Evolutionary conservation across 35 echinoderm and acorn worm species (phyloP).

Genomic region (Ptychodera flava): DNA sequence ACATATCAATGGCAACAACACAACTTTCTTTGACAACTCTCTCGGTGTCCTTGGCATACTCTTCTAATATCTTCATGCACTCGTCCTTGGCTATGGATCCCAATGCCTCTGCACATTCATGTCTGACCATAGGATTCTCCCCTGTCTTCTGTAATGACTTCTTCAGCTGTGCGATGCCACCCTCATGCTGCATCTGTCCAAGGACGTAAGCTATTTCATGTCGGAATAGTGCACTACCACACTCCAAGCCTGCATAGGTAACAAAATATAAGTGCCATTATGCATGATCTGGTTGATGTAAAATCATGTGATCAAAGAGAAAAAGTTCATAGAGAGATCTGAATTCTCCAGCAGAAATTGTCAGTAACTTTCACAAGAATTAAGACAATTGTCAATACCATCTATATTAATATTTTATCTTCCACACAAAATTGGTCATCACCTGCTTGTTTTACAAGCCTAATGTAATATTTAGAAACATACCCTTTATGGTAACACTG

Average conservation of each 20-base stretch:
- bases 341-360: too few species aligned
- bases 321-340: too few species aligned
- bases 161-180: constrained; percentile 53
- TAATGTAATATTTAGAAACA: too few species aligned
- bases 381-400: too few species aligned
- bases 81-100: constrained; percentile 78
- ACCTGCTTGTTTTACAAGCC: too few species aligned
- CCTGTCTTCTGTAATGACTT: constrained; percentile 28
- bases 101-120: constrained; percentile 95
- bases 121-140: constrained; percentile 89
- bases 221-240: constrained; percentile 82
- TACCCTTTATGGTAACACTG: too few species aligned
- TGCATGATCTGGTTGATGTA: too few species aligned
- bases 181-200: constrained; percentile 95
- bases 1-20: constrained; percentile 90
- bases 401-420: too few species aligned
- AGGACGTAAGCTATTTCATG: constrained; percentile 96
- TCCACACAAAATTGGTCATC: too few species aligned
- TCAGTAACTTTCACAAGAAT: too few species aligned
- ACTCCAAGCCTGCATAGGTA: constrained; percentile 54
- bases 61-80: constrained; percentile 57
- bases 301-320: too few species aligned
- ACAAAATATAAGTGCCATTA: background rate
- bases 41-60: constrained; percentile 60
- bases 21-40: constrained; percentile 88